Base-by-base conservation (phyloP, 2,113 vertebrate genomes). In the Bettongia penicillata region DNA sequence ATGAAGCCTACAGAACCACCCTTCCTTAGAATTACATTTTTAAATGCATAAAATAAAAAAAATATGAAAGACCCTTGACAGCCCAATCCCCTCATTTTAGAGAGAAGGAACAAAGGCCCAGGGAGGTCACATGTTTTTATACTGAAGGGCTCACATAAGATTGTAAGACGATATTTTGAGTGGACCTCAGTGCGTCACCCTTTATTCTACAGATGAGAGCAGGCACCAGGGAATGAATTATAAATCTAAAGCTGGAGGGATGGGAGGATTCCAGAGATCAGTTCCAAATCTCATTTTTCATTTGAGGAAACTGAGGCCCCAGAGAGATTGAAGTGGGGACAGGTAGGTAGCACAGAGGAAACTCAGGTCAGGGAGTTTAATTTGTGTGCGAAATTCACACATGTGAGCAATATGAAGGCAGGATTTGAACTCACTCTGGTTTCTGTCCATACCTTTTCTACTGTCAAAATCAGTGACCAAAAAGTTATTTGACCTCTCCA, bases 281-380 rank as follows among this genome's bases (percentile, higher is more conserved):
- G 25, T 19, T 93, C 2, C 47, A 68, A 90, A 23, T 7, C 93
- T 93, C 2, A 47, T 90, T 95, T 96, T 89, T 91, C 7, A 22
- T 91, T 84, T 52, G 37, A 95, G 52, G 8, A 91, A 93, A 91
- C 16, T 95, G 49, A 91, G 52, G 8, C 37, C 3, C 93, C 26
- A 68, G 8, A 95, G 26, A 97, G 4, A 43, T 49, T 92, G 90
- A 95, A 94, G 22, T 19, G 61, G 25, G 48, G 48, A 48, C 84
- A 91, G 26, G 92, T 50, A 90, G 2, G 48, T 48, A 48, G 48
- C 48, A 48, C 37, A 93, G 23, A 7, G 43, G 2, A 93, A 93
- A 90, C 61, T 37, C 1, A 11, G 37, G 14, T 31, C 61, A 68
- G 61, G 61, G 31, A 68, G 31, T 68, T 31, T 37, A 68, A 68